A percentile compares a stretch with the other conserved stretches of the same genome.
phyloP scores from a whole-genome alignment of 2,113 vertebrate genomes.

The Morphnarchus princeps region DNA sequence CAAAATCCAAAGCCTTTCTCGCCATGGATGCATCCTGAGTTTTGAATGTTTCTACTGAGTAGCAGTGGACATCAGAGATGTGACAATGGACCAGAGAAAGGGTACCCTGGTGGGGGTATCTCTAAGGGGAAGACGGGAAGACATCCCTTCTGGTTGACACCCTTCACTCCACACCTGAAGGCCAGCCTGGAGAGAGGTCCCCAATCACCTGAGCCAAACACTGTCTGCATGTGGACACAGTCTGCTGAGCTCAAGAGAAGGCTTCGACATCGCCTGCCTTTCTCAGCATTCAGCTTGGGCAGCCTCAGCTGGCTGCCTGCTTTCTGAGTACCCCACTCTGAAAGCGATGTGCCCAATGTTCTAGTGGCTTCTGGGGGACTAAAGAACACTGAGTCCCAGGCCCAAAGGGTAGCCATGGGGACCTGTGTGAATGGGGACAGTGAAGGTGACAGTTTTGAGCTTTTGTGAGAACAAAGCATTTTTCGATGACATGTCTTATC shows the following conservation, averaged over 20 bases:
- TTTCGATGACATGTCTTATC: not conserved
- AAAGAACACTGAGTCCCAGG: not conserved
- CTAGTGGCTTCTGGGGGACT: not conserved
- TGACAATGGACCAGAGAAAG: not conserved
- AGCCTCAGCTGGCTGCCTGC: not conserved
- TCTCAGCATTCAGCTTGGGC: fast-evolving
- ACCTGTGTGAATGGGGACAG: not conserved
- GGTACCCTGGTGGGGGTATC: not conserved
- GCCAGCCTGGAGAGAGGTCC: not conserved
- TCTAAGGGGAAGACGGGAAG: not conserved
- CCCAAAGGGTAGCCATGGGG: not conserved
- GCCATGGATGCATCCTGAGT: not conserved
- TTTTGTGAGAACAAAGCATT: not conserved
- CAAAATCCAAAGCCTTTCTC: not conserved
- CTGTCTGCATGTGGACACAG: not conserved
- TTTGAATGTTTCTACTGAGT: not conserved
- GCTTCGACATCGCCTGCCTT: not conserved
- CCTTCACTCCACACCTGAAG: not conserved
- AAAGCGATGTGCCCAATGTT: not conserved
- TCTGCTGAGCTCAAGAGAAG: not conserved
- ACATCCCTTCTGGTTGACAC: not conserved
- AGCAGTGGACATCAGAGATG: fast-evolving
- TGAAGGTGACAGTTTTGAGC: not conserved
- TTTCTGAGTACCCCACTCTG: no score
- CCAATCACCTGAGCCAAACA: not conserved